Conservation (phyloP, 2,888 invertebrate species). For the Xylophagus ater region DNA sequence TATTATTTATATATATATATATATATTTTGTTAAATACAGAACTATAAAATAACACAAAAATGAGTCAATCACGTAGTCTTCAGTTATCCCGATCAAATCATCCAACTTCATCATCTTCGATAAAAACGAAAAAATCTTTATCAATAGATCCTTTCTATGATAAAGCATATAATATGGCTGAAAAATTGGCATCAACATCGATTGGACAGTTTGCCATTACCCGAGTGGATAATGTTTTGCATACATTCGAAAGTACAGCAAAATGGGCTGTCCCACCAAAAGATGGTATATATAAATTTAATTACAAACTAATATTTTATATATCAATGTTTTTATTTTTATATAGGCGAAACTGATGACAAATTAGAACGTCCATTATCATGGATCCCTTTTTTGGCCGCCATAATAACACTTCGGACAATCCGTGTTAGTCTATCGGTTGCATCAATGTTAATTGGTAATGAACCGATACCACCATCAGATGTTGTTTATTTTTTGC, state of each 20-base stretch:
- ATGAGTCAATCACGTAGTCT: too few relatives aligned
- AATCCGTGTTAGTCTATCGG: slow-evolving; percentile 26
- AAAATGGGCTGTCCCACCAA: slow-evolving; percentile 34
- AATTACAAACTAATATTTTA: background rate
- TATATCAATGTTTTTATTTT: slow-evolving; percentile 7
- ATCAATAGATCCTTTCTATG: slow-evolving; percentile 12
- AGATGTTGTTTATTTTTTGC: slow-evolving; percentile 30
- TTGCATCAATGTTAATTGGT: slow-evolving; percentile 29
- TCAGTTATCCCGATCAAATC: too few relatives aligned
- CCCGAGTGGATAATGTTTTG: slow-evolving; percentile 27
- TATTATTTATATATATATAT: too few relatives aligned
- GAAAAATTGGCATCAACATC: slow-evolving; percentile 29
- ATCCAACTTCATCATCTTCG: too few relatives aligned
- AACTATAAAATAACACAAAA: too few relatives aligned
- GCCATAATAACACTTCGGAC: slow-evolving; percentile 29
- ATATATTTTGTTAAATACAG: too few relatives aligned
- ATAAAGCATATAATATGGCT: slow-evolving; percentile 23
- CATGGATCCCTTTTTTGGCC: slow-evolving; percentile 32
- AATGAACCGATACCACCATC: slow-evolving; percentile 26
- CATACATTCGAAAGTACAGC: slow-evolving; percentile 33
- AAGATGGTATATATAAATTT: slow-evolving; percentile 20
- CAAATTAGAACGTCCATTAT: slow-evolving; percentile 31
- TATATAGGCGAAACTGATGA: too few relatives aligned
- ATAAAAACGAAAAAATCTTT: background rate
- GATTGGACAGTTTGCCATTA: slow-evolving; percentile 29